Conservation (phyloP, 2,797 vertebrate genomes). For the Etheostoma perlongum region DNA sequence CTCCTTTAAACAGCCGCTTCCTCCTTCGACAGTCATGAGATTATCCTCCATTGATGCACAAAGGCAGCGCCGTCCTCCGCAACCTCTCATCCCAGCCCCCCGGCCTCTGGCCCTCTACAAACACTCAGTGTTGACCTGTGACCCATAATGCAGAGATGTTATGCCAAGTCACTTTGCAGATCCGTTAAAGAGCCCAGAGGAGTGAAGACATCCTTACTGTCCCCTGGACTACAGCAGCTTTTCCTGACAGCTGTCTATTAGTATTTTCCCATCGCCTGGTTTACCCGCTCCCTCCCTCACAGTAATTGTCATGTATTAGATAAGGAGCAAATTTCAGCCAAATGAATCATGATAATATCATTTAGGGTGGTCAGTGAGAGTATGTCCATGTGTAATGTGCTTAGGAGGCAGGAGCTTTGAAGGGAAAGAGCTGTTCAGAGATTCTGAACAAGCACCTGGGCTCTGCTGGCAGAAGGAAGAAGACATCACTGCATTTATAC, state of each 20-base stretch:
- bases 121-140: slow-evolving; percentile 76
- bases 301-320: slow-evolving; percentile 61
- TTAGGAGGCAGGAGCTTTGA: slow-evolving; percentile 59
- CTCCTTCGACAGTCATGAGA: slow-evolving; percentile 82
- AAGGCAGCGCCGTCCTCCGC: slow-evolving; percentile 66
- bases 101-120: slow-evolving; percentile 63
- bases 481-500: slow-evolving; percentile 39
- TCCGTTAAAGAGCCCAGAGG: slow-evolving; percentile 39
- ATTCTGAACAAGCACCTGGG: slow-evolving; percentile 57
- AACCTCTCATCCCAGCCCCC: slow-evolving; percentile 62
- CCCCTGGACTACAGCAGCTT: slow-evolving; percentile 17
- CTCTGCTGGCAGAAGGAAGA: slow-evolving; percentile 33
- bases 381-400: slow-evolving; percentile 60
- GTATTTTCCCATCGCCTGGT: slow-evolving; percentile 38
- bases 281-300: slow-evolving; percentile 29
- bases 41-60: slow-evolving; percentile 81
- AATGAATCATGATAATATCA: slow-evolving; percentile 72
- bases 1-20: slow-evolving; percentile 81
- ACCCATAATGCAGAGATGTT: slow-evolving; percentile 75
- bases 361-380: slow-evolving; percentile 64
- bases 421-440: slow-evolving; percentile 48
- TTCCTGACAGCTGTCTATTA: slow-evolving; percentile 43
- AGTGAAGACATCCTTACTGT: slow-evolving; percentile 61
- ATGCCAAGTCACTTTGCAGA: slow-evolving; percentile 68
- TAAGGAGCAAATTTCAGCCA: slow-evolving; percentile 62